Conservation (phyloP, 2,113 vertebrate genomes). For the Montifringilla adamsi region DNA sequence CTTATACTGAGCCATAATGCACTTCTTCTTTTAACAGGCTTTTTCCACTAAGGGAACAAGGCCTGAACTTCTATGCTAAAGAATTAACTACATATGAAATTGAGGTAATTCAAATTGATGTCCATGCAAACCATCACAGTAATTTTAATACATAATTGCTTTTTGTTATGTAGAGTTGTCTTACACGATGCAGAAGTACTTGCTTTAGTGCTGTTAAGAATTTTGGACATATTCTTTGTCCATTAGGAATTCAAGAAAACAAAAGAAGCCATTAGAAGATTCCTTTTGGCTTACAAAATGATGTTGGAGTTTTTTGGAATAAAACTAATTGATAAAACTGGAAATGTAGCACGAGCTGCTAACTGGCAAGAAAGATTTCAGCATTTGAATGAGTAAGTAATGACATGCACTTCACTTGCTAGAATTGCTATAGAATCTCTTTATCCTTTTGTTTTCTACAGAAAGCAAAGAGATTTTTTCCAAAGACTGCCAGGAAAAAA, state of each 20-base stretch:
- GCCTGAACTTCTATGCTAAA: slow-evolving; percentile 97
- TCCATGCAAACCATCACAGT: not conserved
- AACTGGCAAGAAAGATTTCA: slow-evolving; percentile 97
- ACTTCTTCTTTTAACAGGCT: slow-evolving; percentile 79
- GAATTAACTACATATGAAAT: slow-evolving; percentile 98
- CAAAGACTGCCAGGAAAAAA: not conserved
- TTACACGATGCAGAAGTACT: not conserved
- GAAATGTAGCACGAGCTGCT: slow-evolving; percentile 85
- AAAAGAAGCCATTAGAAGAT: slow-evolving; percentile 92
- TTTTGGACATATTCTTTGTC: not conserved
- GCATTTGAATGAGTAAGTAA: slow-evolving; percentile 95
- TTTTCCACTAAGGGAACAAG: slow-evolving; percentile 96
- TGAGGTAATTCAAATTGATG: slow-evolving; percentile 80
- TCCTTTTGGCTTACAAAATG: slow-evolving; percentile 90
- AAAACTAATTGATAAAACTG: slow-evolving; percentile 91
- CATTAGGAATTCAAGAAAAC: slow-evolving; percentile 96
- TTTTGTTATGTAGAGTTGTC: not conserved
- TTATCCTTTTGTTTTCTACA: not conserved
- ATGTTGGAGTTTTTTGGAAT: slow-evolving; percentile 98
- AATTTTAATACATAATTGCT: not conserved
- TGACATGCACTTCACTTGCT: not conserved
- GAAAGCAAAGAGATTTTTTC: not conserved
- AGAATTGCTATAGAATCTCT: not conserved
- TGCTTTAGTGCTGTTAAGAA: not conserved
- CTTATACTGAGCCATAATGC: not conserved